These are phyloP conservation scores for Myxocyprinus asiaticus DNA, from an alignment of 2,113 vertebrate species.

Conservation along the genomic window DNA sequence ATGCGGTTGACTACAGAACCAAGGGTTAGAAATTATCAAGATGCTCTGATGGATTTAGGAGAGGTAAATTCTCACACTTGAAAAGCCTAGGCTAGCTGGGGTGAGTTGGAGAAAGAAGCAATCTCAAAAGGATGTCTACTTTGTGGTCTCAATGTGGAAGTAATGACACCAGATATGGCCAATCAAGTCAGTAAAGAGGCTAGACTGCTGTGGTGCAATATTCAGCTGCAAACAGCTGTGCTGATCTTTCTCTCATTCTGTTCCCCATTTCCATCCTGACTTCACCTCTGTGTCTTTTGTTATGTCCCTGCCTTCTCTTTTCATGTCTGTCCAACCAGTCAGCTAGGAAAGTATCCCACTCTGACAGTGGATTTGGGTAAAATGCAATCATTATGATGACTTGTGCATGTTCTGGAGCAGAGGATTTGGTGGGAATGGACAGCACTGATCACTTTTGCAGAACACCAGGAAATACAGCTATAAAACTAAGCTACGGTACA, in stretches of 20 bases:
- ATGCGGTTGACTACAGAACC: slow-evolving; percentile 8
- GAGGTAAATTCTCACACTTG: slow-evolving; percentile 32
- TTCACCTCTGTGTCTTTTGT: slow-evolving; percentile 27
- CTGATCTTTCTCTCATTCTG: slow-evolving; percentile 15
- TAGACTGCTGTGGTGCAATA: slow-evolving; percentile 57
- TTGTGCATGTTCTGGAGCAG: slow-evolving; percentile 59
- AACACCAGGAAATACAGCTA: slow-evolving; percentile 54
- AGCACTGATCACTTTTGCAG: slow-evolving; percentile 61
- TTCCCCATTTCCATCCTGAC: slow-evolving; percentile 14
- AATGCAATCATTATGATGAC: slow-evolving; percentile 68
- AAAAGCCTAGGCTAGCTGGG: slow-evolving; percentile 12
- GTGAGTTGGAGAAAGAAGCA: background rate
- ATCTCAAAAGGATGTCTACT: slow-evolving; percentile 24
- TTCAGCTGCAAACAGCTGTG: slow-evolving; percentile 75
- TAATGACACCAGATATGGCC: slow-evolving; percentile 71
- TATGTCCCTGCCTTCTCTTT: background rate
- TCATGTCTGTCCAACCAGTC: slow-evolving; percentile 59
- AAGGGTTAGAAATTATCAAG: slow-evolving; percentile 16
- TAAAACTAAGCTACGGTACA: slow-evolving; percentile 41
- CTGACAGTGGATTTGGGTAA: slow-evolving; percentile 65
- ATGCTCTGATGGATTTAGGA: background rate
- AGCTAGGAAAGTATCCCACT: slow-evolving; percentile 65
- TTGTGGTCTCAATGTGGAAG: slow-evolving; percentile 56
- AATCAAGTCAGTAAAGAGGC: slow-evolving; percentile 68
- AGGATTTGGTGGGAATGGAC: slow-evolving; percentile 56